phyloP scores from a whole-genome alignment of 2,113 vertebrate species.

The Protobothrops flavoviridis region DNA sequence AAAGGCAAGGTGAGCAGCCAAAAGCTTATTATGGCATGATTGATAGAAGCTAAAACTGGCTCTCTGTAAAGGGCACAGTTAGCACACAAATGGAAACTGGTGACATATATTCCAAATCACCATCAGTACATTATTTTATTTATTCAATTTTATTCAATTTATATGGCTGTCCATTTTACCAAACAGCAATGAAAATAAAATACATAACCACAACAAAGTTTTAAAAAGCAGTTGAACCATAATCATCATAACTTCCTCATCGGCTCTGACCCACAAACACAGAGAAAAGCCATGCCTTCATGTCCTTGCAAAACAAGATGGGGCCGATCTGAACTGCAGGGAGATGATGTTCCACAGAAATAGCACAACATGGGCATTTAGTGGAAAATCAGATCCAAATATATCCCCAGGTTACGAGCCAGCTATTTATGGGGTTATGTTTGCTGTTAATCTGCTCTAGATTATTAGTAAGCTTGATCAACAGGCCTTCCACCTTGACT shows the following conservation, averaged over 20 bases:
- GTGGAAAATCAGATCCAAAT: not conserved
- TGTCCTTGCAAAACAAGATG: no score
- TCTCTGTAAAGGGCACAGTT: not conserved
- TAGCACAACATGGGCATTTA: not conserved
- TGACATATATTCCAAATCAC: not conserved
- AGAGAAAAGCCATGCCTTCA: no score
- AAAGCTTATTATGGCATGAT: not conserved
- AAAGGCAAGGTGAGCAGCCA: not conserved
- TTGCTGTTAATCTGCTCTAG: not conserved
- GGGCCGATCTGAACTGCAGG: no score
- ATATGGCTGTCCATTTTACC: no score
- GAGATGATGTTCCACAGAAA: no score
- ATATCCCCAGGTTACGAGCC: not conserved
- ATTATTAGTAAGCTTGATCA: not conserved
- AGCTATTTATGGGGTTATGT: not conserved
- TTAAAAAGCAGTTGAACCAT: no score
- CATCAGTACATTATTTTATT: not conserved
- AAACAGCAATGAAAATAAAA: no score
- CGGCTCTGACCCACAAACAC: no score
- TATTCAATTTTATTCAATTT: no score
- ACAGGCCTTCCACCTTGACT: not conserved
- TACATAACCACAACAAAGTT: no score
- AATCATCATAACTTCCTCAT: no score
- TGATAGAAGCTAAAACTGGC: not conserved
- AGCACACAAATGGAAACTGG: not conserved